phyloP scores from a whole-genome alignment of 2,113 vertebrate genomes.

The Anas platyrhynchos region DNA sequence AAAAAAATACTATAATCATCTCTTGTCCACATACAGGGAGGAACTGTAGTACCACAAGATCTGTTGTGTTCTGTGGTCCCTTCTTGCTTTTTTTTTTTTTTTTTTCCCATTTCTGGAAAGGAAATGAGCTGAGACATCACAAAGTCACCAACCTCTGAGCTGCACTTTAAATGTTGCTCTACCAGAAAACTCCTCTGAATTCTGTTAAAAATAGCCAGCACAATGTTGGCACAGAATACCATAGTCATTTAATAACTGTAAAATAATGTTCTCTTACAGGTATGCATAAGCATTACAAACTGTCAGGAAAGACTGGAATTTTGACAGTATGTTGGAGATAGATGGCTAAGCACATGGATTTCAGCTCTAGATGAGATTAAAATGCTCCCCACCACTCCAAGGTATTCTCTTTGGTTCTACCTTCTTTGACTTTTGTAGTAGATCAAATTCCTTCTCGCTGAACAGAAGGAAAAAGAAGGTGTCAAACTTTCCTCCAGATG shows the following conservation, averaged over 20 bases:
- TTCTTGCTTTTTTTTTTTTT: neutral
- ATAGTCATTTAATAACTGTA: conserved; percentile 54
- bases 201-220: conserved; percentile 34
- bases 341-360: conserved; percentile 9
- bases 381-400: neutral
- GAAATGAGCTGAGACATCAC: conserved; percentile 16
- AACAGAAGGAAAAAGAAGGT: neutral
- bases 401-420: neutral
- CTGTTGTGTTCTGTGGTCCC: neutral
- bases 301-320: conserved; percentile 8
- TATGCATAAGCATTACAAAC: neutral
- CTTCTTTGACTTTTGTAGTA: neutral
- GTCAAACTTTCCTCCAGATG: neutral
- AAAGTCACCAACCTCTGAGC: conserved; percentile 16
- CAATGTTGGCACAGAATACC: neutral
- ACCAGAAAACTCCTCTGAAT: conserved; percentile 37
- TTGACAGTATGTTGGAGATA: conserved; percentile 8
- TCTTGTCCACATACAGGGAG: neutral
- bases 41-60: neutral
- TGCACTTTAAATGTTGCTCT: conserved; percentile 30
- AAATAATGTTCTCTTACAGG: conserved; percentile 19
- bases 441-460: conserved; percentile 11
- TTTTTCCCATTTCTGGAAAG: neutral
- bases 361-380: conserved; percentile 42
- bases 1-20: neutral